Conservation (phyloP, 2,888 invertebrate genomes). For the Heliconius ismenius region DNA sequence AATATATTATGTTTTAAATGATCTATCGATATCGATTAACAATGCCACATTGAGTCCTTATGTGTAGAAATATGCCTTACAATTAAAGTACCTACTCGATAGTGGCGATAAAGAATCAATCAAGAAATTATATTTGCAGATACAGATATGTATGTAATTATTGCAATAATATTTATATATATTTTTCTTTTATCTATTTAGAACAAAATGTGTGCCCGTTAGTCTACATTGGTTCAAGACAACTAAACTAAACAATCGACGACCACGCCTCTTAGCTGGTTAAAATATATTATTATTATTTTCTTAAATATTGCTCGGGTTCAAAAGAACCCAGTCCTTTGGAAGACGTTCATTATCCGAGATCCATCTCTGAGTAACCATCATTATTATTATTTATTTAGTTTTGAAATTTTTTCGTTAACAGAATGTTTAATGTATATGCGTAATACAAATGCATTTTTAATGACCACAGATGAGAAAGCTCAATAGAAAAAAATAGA, state of each 20-base stretch:
- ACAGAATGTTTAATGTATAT: neutral
- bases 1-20: neutral
- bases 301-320: neutral
- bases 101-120: constrained; percentile 8
- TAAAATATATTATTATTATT: too few relatives aligned
- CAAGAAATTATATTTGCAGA: neutral
- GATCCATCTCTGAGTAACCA: too few relatives aligned
- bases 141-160: neutral
- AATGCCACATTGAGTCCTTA: neutral
- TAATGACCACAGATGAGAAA: constrained; percentile 10
- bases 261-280: constrained; percentile 11
- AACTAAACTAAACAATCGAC: constrained; percentile 9
- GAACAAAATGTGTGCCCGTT: neutral
- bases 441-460: neutral
- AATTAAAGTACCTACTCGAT: constrained; percentile 9
- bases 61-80: neutral
- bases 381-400: too few relatives aligned
- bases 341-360: too few relatives aligned
- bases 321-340: too few relatives aligned
- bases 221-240: constrained; percentile 6
- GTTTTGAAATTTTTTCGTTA: neutral
- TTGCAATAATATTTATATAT: constrained; percentile 11
- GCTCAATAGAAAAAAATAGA: neutral
- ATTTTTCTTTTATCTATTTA: constrained; percentile 8
- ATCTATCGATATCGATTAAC: neutral